phyloP scores from a whole-genome alignment of 2,797 vertebrate genomes.

The Zonotrichia albicollis region DNA sequence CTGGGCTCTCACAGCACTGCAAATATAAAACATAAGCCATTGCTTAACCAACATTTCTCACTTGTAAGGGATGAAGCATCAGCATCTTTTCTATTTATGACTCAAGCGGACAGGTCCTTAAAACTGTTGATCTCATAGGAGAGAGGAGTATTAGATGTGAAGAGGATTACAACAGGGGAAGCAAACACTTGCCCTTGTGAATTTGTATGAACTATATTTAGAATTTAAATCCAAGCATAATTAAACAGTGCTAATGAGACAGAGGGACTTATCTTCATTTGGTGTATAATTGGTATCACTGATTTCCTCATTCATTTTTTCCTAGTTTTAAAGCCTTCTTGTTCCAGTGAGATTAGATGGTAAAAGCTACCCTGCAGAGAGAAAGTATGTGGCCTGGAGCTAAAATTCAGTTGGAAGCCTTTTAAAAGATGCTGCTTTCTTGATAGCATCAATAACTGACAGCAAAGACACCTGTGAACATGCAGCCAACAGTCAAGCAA shows the following conservation, averaged over 20 bases:
- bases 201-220: slow-evolving; percentile 56
- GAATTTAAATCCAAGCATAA: slow-evolving; percentile 53
- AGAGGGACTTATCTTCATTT: slow-evolving; percentile 57
- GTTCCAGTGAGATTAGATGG: slow-evolving; percentile 3
- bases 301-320: slow-evolving; percentile 60
- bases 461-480: not conserved
- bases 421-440: slow-evolving; percentile 7
- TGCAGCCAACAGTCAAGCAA: not conserved
- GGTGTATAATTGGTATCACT: slow-evolving; percentile 19
- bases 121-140: not conserved
- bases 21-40: not conserved
- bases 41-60: not conserved
- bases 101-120: not conserved
- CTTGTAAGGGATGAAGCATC: not conserved
- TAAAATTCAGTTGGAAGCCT: slow-evolving; percentile 37
- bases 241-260: slow-evolving; percentile 59
- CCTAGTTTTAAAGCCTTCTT: slow-evolving; percentile 25
- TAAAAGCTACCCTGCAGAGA: slow-evolving; percentile 40
- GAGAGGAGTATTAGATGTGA: not conserved
- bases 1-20: not conserved
- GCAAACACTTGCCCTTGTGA: slow-evolving; percentile 50
- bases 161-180: slow-evolving; percentile 42
- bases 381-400: slow-evolving; percentile 12
- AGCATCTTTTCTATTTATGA: not conserved
- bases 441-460: slow-evolving; percentile 17